phyloP scores from a whole-genome alignment of 2,797 vertebrate species.

The Silurus lanzhouensis region DNA sequence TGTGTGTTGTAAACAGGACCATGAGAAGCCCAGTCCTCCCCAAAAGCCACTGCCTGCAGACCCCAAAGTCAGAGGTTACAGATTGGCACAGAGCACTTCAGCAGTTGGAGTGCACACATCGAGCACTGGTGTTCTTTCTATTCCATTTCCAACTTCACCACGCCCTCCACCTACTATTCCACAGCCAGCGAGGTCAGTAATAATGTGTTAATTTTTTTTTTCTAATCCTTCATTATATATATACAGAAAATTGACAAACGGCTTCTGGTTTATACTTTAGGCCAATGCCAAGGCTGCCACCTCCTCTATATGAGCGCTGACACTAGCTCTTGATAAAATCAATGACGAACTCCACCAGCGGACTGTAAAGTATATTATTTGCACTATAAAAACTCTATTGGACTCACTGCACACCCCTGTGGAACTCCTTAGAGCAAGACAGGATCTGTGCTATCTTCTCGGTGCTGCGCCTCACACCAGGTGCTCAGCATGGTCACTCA shows the following conservation, averaged over 20 bases:
- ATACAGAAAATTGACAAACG: not conserved
- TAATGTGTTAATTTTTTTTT: not conserved
- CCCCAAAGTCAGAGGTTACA: constrained; percentile 74
- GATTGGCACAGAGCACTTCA: constrained; percentile 56
- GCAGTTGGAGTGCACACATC: constrained; percentile 50
- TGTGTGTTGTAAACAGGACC: constrained; percentile 71
- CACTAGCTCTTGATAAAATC: constrained; percentile 22
- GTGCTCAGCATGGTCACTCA: constrained; percentile 92
- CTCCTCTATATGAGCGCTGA: constrained; percentile 76
- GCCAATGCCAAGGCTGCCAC: constrained; percentile 78
- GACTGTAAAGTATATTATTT: constrained; percentile 81
- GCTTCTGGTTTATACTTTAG: constrained; percentile 50
- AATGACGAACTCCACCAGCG: constrained; percentile 68
- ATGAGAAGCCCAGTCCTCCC: constrained; percentile 86
- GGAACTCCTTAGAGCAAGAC: constrained; percentile 61
- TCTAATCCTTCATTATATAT: not conserved
- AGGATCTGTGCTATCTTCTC: constrained; percentile 71
- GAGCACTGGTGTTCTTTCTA: constrained; percentile 27
- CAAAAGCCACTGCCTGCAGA: constrained; percentile 92
- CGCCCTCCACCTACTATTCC: constrained; percentile 65
- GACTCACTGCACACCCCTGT: constrained; percentile 56
- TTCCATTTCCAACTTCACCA: constrained; percentile 47
- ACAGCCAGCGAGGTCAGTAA: constrained; percentile 80
- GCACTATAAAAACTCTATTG: constrained; percentile 83
- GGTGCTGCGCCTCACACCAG: constrained; percentile 85